Conservation (phyloP, 2,888 invertebrate species). For the Ashinkailepas kermadecensis region DNA sequence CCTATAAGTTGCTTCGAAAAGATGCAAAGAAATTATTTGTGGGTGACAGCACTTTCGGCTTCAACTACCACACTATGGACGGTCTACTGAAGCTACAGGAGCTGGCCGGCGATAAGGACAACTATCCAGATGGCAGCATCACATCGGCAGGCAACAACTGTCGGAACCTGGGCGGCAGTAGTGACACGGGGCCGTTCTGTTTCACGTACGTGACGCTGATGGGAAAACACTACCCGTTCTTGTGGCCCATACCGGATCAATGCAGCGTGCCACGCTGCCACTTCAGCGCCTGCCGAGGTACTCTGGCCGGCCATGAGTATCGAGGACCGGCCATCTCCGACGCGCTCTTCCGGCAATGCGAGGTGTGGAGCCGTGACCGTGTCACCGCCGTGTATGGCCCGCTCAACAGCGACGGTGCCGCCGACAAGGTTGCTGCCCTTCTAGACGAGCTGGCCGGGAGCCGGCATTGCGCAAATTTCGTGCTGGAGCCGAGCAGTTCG, state of each 20-base stretch:
- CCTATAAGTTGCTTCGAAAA: neutral
- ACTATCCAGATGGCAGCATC: constrained; percentile 18
- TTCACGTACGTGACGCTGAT: neutral
- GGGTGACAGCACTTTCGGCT: neutral
- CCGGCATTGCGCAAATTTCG: neutral
- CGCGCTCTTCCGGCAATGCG: neutral
- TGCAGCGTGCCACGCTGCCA: constrained; percentile 9
- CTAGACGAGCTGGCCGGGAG: neutral
- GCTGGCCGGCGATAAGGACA: neutral
- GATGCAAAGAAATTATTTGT: neutral
- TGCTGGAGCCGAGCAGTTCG: neutral
- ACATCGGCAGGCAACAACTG: constrained; percentile 1
- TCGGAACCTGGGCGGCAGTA: neutral
- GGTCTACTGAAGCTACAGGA: neutral
- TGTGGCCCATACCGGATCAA: neutral
- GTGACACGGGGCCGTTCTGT: constrained; percentile 8
- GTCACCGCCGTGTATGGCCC: neutral
- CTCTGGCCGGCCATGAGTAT: constrained; percentile 17
- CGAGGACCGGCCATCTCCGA: neutral
- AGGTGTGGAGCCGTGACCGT: neutral
- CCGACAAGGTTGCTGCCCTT: neutral
- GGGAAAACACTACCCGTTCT: neutral
- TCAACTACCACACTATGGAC: neutral
- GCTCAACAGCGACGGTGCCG: neutral
- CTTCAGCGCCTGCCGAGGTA: constrained; percentile 3